Evolutionary conservation across 2,113 vertebrate genomes (phyloP).

Genomic region (Perca fluviatilis): DNA sequence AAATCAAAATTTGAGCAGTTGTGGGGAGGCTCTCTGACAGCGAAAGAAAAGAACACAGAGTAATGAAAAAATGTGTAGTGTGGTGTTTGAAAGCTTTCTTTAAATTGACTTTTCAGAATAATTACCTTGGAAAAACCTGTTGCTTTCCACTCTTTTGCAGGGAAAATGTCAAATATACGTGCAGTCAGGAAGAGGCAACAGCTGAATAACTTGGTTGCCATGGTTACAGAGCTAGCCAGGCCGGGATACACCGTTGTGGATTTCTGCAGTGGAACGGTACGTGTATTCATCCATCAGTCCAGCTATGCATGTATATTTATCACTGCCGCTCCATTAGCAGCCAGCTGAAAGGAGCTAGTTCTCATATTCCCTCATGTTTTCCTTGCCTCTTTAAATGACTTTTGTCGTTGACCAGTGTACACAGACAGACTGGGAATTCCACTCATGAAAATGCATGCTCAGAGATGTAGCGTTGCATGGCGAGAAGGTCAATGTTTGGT

Average conservation of each 20-base stretch:
- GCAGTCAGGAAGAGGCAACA: constrained; percentile 94
- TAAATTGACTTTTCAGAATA: neutral
- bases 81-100: constrained; percentile 1
- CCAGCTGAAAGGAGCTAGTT: constrained; percentile 18
- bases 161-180: constrained; percentile 93
- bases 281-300: constrained; percentile 24
- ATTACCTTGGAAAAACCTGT: neutral
- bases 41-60: neutral
- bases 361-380: neutral
- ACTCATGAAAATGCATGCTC: constrained; percentile 37
- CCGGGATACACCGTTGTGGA: constrained; percentile 92
- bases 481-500: constrained; percentile 41
- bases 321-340: constrained; percentile 34
- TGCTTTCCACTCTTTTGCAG: constrained; percentile 77
- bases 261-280: constrained; percentile 98
- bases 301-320: constrained; percentile 39
- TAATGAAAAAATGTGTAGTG: constrained; percentile 24
- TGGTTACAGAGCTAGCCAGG: constrained; percentile 87
- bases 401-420: neutral
- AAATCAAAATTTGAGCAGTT: constrained; percentile 45
- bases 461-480: neutral
- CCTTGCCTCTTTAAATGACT: constrained; percentile 15
- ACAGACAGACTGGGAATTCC: constrained; percentile 32
- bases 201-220: constrained; percentile 93
- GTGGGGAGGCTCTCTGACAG: neutral